These are phyloP conservation scores for Seira sanloemensis DNA, from an alignment of 2,888 invertebrate species.

Conservation along the genomic window DNA sequence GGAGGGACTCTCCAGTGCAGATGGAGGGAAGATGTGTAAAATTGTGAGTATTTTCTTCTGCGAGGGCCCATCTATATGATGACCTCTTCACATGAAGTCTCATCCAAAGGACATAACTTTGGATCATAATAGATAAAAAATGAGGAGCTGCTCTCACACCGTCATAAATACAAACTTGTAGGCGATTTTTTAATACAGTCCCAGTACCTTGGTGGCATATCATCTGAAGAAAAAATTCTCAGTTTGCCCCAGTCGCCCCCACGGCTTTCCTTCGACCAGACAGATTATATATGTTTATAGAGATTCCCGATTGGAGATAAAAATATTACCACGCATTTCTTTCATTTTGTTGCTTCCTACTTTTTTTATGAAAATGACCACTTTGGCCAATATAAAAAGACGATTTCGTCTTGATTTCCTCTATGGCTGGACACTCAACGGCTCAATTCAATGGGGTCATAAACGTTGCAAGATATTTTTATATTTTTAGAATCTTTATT, in stretches of 20 bases:
- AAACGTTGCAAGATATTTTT: constrained; percentile 1
- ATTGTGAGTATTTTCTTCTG: no score
- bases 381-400: constrained; percentile 10
- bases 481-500: constrained; percentile 6
- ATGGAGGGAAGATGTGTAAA: no score
- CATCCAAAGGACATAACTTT: constrained; percentile 14
- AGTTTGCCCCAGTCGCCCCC: not conserved
- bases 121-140: constrained; percentile 43
- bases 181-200: not conserved
- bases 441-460: constrained; percentile 10
- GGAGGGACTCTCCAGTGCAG: no score
- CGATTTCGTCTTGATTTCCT: not conserved
- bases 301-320: constrained; percentile 6
- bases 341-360: not conserved
- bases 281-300: no score
- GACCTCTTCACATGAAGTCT: constrained; percentile 60
- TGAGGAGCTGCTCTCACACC: constrained; percentile 13
- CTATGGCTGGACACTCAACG: constrained; percentile 11
- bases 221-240: no score
- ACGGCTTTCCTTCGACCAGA: not conserved
- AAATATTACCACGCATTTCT: no score
- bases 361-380: constrained; percentile 8
- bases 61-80: constrained; percentile 56
- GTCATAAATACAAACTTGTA: not conserved
- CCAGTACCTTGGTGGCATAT: constrained; percentile 11